Conservation (phyloP, 1,140 invertebrate species). For the Potamilus streckersoni region DNA sequence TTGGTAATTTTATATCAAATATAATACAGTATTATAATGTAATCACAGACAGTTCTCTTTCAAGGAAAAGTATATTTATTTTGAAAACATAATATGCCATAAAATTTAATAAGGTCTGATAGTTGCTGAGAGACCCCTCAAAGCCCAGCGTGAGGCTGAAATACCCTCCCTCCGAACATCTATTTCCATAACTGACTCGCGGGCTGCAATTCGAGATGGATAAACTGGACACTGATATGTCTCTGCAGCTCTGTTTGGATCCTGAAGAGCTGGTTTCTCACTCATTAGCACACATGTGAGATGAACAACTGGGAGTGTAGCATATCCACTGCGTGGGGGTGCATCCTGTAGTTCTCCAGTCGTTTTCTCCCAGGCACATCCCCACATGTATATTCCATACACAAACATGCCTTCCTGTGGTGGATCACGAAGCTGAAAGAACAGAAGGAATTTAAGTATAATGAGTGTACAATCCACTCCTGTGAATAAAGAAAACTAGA, state of each 20-base stretch:
- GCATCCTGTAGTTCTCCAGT: constrained; percentile 65
- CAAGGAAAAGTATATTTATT: too few relatives aligned
- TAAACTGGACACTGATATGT: constrained; percentile 65
- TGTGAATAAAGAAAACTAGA: background rate
- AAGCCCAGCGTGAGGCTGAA: constrained; percentile 61
- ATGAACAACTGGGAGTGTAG: constrained; percentile 65
- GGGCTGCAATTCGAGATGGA: constrained; percentile 52
- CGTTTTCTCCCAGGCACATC: constrained; percentile 67
- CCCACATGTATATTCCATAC: constrained; percentile 67
- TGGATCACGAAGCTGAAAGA: constrained; percentile 64
- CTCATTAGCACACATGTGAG: constrained; percentile 63
- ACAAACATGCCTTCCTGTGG: constrained; percentile 69
- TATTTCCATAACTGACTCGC: constrained; percentile 64
- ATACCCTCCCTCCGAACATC: constrained; percentile 62
- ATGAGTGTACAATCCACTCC: too few relatives aligned
- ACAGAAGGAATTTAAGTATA: constrained; percentile 1
- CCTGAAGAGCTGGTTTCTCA: constrained; percentile 60
- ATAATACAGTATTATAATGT: too few relatives aligned
- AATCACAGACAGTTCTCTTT: too few relatives aligned
- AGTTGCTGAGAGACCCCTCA: constrained; percentile 65
- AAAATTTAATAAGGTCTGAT: constrained; percentile 57
- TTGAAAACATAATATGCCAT: too few relatives aligned
- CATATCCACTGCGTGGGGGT: constrained; percentile 56
- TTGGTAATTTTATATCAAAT: too few relatives aligned
- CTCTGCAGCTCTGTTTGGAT: constrained; percentile 50